phyloP scores from a whole-genome alignment of 2,113 vertebrate genomes.

The Vombatus ursinus region DNA sequence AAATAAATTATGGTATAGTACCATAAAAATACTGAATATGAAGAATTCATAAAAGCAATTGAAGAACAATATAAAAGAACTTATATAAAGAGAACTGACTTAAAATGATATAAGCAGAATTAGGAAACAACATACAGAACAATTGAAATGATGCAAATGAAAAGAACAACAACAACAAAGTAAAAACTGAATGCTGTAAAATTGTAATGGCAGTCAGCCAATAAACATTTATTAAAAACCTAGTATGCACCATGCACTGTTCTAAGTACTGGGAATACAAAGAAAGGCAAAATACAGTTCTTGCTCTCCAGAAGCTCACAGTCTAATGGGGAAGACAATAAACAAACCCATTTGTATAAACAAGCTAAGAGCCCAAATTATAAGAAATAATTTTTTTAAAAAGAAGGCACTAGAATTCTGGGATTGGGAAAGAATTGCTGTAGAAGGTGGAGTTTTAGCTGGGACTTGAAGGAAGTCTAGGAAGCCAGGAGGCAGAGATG shows the following conservation, averaged over 20 bases:
- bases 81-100: not conserved
- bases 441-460: too few relatives aligned
- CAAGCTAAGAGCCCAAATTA: too few relatives aligned
- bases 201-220: not conserved
- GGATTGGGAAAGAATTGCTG: too few relatives aligned
- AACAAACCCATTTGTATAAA: too few relatives aligned
- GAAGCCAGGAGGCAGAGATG: too few relatives aligned
- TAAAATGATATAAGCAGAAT: not conserved
- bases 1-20: not conserved
- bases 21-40: not conserved
- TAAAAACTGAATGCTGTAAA: not conserved
- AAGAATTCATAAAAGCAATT: not conserved
- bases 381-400: too few relatives aligned
- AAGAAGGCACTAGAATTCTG: too few relatives aligned
- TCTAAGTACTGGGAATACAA: not conserved
- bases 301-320: too few relatives aligned
- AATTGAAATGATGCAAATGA: not conserved
- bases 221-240: not conserved
- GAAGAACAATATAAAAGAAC: not conserved
- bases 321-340: too few relatives aligned
- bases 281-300: not conserved
- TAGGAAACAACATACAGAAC: not conserved
- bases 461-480: too few relatives aligned
- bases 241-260: not conserved
- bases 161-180: not conserved